Conservation (phyloP, 2,888 invertebrate genomes). For the Acronicta alni region DNA sequence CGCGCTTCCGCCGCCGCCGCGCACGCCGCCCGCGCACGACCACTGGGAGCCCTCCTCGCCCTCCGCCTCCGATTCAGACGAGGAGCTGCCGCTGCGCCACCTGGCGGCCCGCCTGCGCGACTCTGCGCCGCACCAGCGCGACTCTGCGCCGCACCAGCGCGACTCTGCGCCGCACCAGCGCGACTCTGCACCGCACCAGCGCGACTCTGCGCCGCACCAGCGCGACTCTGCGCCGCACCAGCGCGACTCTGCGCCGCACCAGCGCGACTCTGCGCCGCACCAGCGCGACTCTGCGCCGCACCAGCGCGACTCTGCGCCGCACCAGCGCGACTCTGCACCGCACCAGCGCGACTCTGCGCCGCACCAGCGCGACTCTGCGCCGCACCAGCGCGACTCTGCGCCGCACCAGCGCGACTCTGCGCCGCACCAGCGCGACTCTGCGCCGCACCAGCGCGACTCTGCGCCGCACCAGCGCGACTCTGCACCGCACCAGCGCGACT, state of each 20-base stretch:
- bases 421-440: slow-evolving; percentile 20
- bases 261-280: slow-evolving; percentile 5
- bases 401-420: slow-evolving; percentile 9
- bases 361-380: too few relatives aligned
- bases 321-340: slow-evolving; percentile 26
- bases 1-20: slow-evolving; percentile 77
- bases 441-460: too few relatives aligned
- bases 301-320: slow-evolving; percentile 45
- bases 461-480: too few relatives aligned
- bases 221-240: slow-evolving; percentile 48
- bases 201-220: slow-evolving; percentile 52
- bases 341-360: slow-evolving; percentile 58
- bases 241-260: too few relatives aligned
- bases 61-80: slow-evolving; percentile 72
- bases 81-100: slow-evolving; percentile 73
- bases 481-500: too few relatives aligned
- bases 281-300: not conserved
- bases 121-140: slow-evolving; percentile 63
- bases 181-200: slow-evolving; percentile 9
- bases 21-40: slow-evolving; percentile 44
- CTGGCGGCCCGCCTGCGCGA: slow-evolving; percentile 73
- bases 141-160: slow-evolving; percentile 30
- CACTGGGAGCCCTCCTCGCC: slow-evolving; percentile 59
- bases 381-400: not conserved
- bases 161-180: too few relatives aligned